Conservation (phyloP, 2,113 vertebrate genomes). For the Poecile atricapillus region DNA sequence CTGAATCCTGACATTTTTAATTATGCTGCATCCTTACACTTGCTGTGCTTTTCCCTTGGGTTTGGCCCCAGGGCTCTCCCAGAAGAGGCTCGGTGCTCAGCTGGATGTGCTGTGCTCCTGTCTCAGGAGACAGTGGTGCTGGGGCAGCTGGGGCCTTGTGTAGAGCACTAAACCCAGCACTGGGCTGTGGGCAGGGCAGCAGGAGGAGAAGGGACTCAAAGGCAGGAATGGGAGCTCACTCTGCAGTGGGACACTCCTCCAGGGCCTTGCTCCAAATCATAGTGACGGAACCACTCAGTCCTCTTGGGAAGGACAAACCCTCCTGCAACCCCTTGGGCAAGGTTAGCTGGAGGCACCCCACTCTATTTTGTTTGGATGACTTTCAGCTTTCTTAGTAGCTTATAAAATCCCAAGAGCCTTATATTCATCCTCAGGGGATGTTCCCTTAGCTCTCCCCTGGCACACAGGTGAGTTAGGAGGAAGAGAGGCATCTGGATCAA, state of each 20-base stretch:
- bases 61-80: not conserved
- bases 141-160: not conserved
- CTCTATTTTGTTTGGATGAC: not conserved
- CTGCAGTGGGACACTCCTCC: not conserved
- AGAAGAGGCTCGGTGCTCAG: fast-evolving
- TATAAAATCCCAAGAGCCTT: not conserved
- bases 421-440: not conserved
- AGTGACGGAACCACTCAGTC: not conserved
- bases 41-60: not conserved
- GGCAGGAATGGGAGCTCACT: not conserved
- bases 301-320: not conserved
- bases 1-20: not conserved
- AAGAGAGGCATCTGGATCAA: not conserved
- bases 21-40: not conserved
- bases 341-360: not conserved
- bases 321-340: not conserved
- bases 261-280: not conserved
- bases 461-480: too few relatives aligned
- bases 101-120: not conserved
- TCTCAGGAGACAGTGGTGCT: too few relatives aligned
- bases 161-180: fast-evolving
- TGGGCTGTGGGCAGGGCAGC: not conserved
- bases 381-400: not conserved
- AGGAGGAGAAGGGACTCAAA: not conserved
- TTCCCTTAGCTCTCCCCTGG: not conserved